Evolutionary conservation across 1,140 invertebrate species (phyloP), one percentile per base, ranked within the genome.

Genomic region (Drosophila orena): DNA sequence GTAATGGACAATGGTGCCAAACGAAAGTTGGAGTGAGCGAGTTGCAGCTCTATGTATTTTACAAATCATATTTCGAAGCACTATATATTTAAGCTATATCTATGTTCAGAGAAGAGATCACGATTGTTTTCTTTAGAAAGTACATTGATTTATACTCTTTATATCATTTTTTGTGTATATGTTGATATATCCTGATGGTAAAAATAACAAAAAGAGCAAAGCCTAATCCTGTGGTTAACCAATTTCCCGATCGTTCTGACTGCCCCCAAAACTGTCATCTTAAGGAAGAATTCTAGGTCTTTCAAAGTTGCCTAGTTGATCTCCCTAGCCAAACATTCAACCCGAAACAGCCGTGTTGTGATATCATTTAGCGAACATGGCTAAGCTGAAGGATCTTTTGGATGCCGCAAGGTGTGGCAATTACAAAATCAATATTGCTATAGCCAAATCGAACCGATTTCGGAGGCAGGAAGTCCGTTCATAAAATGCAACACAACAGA

Each of bases 401-500:
- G 56, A 3, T 22, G 6, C 38, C 24, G 60, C 52, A 73, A 75
- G 68, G 47, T 84, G 66, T 60, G 59, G 72, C 53, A 81, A 77
- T 89, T 77, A 80, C 77, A 74, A 84, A 88, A 84, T 84, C 62
- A 88, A 88, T 88, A 88, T 88, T 88, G 56, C 57, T 55, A 43
- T 27, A 49, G 60, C 56, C 71, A 47, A 74, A 86, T 69, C 56
- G 78, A 69, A 64, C 54, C 47, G 58, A 54, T 49, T 47, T 57
- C 49, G 43, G 40, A 15, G 64, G 15, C 66, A 69, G 65, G 65
- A 54, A 64, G 65, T 60, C 50, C 55, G 35, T 54, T 49, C 38
- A 49, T 34, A 50, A 46, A 47, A 38, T 52, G 38, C 56, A 57
- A 57, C 47, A 35, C 37, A 22, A 57, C 59, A 72, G 61, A 47